phyloP scores from a whole-genome alignment of 2,113 vertebrate species.

The Marmota monax region DNA sequence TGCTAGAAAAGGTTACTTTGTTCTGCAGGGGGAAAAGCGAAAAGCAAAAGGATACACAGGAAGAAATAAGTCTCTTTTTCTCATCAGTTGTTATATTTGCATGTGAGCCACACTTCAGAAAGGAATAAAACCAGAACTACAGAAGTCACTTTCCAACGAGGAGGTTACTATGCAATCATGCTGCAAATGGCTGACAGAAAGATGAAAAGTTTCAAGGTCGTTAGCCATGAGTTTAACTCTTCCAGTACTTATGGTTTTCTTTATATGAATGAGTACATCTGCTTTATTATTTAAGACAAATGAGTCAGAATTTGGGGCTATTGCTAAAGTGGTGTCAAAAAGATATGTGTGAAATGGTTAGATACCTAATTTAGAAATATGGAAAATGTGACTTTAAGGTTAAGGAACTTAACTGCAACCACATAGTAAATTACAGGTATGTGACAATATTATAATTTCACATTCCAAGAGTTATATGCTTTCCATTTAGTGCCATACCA shows the following conservation, averaged over 20 bases:
- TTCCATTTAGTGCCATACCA: background rate
- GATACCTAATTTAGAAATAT: background rate
- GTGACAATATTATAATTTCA: background rate
- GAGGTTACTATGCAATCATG: background rate
- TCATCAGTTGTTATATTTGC: background rate
- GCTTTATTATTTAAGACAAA: background rate
- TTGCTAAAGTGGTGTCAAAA: background rate
- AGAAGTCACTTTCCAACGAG: background rate
- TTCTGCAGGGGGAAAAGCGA: background rate
- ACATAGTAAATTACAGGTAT: background rate
- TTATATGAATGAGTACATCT: background rate
- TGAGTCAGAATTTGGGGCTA: background rate
- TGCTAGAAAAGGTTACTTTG: constrained; percentile 27
- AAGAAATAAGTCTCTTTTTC: background rate
- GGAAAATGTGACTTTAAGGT: background rate
- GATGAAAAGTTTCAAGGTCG: background rate
- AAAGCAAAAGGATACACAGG: background rate
- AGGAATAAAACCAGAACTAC: background rate
- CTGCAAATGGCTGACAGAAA: background rate
- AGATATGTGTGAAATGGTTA: background rate
- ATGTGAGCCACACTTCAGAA: background rate
- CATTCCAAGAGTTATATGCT: background rate
- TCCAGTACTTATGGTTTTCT: background rate
- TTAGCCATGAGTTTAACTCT: background rate
- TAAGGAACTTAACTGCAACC: background rate